These are phyloP conservation scores for Vanessa cardui DNA, from an alignment of 2,888 invertebrate genomes.

Conservation along the genomic window DNA sequence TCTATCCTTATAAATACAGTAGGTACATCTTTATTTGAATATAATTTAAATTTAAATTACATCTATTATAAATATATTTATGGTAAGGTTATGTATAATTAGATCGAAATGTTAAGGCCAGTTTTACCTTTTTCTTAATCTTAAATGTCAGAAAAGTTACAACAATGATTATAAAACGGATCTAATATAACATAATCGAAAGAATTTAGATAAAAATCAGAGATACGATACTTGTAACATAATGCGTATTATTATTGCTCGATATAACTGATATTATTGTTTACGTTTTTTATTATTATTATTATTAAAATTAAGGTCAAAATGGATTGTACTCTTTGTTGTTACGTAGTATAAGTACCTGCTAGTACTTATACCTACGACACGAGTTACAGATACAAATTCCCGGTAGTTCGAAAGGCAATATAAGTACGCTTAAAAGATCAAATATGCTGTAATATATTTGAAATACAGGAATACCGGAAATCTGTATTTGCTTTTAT, in stretches of 20 bases:
- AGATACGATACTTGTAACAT: background rate
- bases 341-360: too few relatives aligned
- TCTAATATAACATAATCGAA: slow-evolving; percentile 11
- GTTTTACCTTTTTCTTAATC: background rate
- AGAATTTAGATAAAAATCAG: background rate
- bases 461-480: too few relatives aligned
- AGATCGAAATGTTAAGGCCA: slow-evolving; percentile 7
- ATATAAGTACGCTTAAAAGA: too few relatives aligned
- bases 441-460: too few relatives aligned
- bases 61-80: background rate
- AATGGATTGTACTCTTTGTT: background rate
- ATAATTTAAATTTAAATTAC: too few relatives aligned
- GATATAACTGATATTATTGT: background rate
- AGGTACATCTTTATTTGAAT: too few relatives aligned
- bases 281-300: background rate
- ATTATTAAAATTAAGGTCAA: background rate
- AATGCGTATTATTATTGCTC: background rate
- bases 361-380: too few relatives aligned
- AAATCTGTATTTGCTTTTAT: too few relatives aligned
- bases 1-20: too few relatives aligned
- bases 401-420: too few relatives aligned
- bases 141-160: slow-evolving; percentile 12
- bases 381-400: too few relatives aligned
- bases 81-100: slow-evolving; percentile 1
- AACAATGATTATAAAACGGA: slow-evolving; percentile 8